phyloP scores from a whole-genome alignment of 2,888 invertebrate genomes.

The Hemistola chrysoprasaria region DNA sequence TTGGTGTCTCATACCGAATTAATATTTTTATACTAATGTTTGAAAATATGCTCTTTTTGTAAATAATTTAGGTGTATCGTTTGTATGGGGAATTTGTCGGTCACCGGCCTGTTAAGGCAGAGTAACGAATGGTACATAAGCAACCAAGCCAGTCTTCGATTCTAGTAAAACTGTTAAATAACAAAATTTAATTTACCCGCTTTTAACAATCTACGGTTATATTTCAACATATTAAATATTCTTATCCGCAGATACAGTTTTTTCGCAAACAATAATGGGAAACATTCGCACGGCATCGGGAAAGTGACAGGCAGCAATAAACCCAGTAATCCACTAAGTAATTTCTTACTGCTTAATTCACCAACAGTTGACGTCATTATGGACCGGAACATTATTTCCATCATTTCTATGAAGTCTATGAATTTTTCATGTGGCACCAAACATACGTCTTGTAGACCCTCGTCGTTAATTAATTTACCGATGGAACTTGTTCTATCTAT shows the following conservation, averaged over 20 bases:
- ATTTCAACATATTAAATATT: slow-evolving; percentile 21
- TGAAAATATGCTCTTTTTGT: too few relatives aligned
- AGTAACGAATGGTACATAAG: too few relatives aligned
- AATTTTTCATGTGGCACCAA: slow-evolving; percentile 14
- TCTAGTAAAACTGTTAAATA: too few relatives aligned
- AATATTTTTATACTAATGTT: too few relatives aligned
- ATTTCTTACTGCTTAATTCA: slow-evolving; percentile 1
- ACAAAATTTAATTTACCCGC: slow-evolving; percentile 1
- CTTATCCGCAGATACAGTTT: slow-evolving; percentile 21
- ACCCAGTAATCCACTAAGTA: slow-evolving; percentile 11
- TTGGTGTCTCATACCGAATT: too few relatives aligned
- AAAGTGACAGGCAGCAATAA: slow-evolving; percentile 3
- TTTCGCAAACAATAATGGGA: slow-evolving; percentile 20
- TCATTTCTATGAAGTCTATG: slow-evolving; percentile 23
- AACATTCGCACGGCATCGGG: slow-evolving; percentile 17
- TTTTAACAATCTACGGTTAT: slow-evolving; percentile 20
- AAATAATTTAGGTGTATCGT: too few relatives aligned
- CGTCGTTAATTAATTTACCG: slow-evolving; percentile 19
- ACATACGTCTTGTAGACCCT: slow-evolving; percentile 15
- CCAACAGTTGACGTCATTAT: slow-evolving; percentile 17
- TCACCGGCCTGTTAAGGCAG: too few relatives aligned
- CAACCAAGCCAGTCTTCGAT: too few relatives aligned
- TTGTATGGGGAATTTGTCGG: too few relatives aligned
- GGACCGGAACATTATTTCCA: slow-evolving; percentile 23
- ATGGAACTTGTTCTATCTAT: slow-evolving; percentile 10